Percentiles rank a stretch among this genome's conserved stretches.
Conservation (phyloP, 2,113 vertebrate genomes). For the Siniperca chuatsi region DNA sequence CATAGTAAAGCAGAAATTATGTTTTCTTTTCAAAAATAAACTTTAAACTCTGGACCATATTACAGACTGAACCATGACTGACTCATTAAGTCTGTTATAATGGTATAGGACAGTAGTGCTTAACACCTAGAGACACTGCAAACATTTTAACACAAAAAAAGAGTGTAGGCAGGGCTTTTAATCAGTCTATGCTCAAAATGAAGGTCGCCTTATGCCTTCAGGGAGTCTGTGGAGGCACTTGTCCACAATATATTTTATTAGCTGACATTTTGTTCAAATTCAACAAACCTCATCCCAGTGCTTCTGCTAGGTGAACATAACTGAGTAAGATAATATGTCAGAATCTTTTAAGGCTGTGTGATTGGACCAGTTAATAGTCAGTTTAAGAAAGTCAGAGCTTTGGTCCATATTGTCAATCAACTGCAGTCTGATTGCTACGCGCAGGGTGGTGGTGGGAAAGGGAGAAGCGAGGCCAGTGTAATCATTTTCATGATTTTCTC, state of each 20-base stretch:
- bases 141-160: background rate
- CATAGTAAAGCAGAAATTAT: background rate
- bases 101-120: background rate
- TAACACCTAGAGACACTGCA: background rate
- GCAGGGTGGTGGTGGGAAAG: background rate
- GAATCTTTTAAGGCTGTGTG: background rate
- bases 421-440: background rate
- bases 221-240: background rate
- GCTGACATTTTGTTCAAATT: background rate
- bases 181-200: background rate
- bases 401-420: background rate
- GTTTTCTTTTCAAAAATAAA: background rate
- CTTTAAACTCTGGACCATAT: background rate
- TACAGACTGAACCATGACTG: background rate
- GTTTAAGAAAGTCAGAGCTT: background rate
- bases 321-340: background rate
- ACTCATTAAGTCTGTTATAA: background rate
- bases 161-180: background rate
- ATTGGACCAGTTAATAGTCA: background rate
- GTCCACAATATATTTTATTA: background rate
- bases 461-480: background rate
- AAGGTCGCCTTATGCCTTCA: background rate
- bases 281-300: background rate
- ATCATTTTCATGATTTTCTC: conserved; percentile 12
- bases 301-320: background rate